Base-by-base conservation (phyloP, 2,113 vertebrate species). In the Agelaius phoeniceus region DNA sequence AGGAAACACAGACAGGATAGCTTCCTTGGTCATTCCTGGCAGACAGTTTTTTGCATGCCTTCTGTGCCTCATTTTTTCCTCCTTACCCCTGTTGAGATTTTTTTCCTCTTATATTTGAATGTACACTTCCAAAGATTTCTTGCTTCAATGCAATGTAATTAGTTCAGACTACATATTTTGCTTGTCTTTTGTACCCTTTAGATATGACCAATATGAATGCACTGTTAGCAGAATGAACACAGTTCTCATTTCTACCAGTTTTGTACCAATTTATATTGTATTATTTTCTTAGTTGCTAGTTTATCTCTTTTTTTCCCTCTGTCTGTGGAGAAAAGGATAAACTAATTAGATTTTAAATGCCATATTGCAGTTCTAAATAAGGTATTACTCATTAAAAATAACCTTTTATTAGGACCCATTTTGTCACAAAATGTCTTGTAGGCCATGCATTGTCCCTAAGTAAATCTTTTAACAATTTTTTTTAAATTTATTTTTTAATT, bases 271-370 rank as follows among this genome's bases (percentile, higher is more conserved):
- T 94, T 73, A 58, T 31, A 17, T 43, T 52, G 11, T 30, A 71
- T 88, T 90, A 84, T 79, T 94, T 90, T 89, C 39, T 87, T 84
- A 37, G 3, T 66, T 84, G 44, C 77, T 87, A 7, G 72, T 92
- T 89, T 54, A 8, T 41, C 13, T 58, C 62, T 55, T 74, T 75
- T 51, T 69, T 33, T 3, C 0, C 2, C 17, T 35, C 13, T 75
- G 0, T 86, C 41, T 74, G 30, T 41, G n/a, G 62, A 55, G 48
- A 73, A 96, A 69, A 9, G 19, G 12, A 39, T 48, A 43, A 83
- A 59, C 44, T 89, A 93, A 94, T 87, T 90, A 51, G 58, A 73
- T 87, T 69, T 83, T 66, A 91, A 94, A 89, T 92, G 78, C 48
- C 66, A 67, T 41, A 30, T 46, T 83, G 27, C 23, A 22, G 55